A percentile compares a stretch with the other conserved stretches of the same genome.
phyloP scores from a whole-genome alignment of 2,797 vertebrate species.

The Steatocranus sp. region DNA sequence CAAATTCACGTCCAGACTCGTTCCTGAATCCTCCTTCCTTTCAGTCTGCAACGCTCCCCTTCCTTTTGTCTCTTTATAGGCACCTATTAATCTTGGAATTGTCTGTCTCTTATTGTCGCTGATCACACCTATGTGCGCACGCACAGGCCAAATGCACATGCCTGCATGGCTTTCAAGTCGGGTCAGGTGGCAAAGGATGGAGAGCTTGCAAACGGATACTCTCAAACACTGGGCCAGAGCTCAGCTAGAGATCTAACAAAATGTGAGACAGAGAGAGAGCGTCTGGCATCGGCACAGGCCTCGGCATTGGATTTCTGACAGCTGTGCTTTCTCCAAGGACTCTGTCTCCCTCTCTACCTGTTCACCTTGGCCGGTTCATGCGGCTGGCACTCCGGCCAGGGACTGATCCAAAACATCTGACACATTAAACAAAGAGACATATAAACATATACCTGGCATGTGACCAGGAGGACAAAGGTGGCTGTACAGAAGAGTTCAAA shows the following conservation, averaged over 20 bases:
- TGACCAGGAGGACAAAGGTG: conserved; percentile 55
- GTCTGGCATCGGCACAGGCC: conserved; percentile 55
- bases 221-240: conserved; percentile 38
- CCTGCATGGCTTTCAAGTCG: conserved; percentile 23
- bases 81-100: conserved; percentile 4
- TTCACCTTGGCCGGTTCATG: conserved; percentile 45
- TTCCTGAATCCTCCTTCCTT: conserved; percentile 31
- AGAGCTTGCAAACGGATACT: conserved; percentile 48
- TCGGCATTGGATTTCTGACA: conserved; percentile 63
- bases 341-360: conserved; percentile 46
- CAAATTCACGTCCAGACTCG: conserved; percentile 55
- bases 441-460: conserved; percentile 51
- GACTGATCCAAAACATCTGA: conserved; percentile 43
- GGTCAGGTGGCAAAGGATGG: conserved; percentile 42
- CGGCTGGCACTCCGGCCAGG: neutral
- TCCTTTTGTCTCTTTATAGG: conserved; percentile 29
- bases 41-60: conserved; percentile 14
- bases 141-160: conserved; percentile 8
- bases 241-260: conserved; percentile 53
- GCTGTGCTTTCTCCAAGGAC: conserved; percentile 66
- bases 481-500: conserved; percentile 24
- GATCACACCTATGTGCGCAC: conserved; percentile 4
- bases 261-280: conserved; percentile 36
- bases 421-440: conserved; percentile 53
- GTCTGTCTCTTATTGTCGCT: neutral